Percentiles rank a stretch among this genome's conserved stretches.
Conservation (phyloP, 2,888 invertebrate genomes). For the Nomada fucata region DNA sequence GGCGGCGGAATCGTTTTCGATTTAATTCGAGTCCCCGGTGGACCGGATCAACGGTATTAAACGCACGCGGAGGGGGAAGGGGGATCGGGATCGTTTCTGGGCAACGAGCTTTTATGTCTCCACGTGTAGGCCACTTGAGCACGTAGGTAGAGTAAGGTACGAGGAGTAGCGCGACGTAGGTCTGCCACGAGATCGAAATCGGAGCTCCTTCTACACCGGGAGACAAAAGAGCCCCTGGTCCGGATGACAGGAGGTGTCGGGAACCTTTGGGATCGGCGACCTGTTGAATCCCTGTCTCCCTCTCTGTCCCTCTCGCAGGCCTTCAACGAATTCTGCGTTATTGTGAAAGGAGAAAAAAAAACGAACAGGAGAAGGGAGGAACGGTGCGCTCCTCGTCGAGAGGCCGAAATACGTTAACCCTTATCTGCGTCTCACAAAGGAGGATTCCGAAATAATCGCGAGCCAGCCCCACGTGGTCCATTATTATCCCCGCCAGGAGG, state of each 20-base stretch:
- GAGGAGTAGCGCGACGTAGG: constrained; percentile 58
- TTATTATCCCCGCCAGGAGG: constrained; percentile 15
- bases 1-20: constrained; percentile 41
- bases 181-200: constrained; percentile 75
- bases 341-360: constrained; percentile 60
- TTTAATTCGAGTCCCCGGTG: constrained; percentile 61
- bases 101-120: constrained; percentile 73
- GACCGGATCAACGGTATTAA: constrained; percentile 7
- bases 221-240: constrained; percentile 69
- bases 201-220: constrained; percentile 71
- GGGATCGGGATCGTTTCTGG: constrained; percentile 65
- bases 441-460: constrained; percentile 39
- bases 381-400: constrained; percentile 17
- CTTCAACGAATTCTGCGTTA: constrained; percentile 63
- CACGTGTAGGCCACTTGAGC: constrained; percentile 63
- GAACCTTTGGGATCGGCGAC: constrained; percentile 65
- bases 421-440: constrained; percentile 52
- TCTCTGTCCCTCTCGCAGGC: constrained; percentile 23
- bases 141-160: constrained; percentile 64
- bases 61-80: not conserved
- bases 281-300: constrained; percentile 59
- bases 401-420: constrained; percentile 62
- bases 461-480: constrained; percentile 28
- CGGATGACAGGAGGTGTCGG: constrained; percentile 69
- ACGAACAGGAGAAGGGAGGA: constrained; percentile 32